Evolutionary conservation across 2,888 invertebrate genomes (phyloP).

Genomic region (Apamea crenata): DNA sequence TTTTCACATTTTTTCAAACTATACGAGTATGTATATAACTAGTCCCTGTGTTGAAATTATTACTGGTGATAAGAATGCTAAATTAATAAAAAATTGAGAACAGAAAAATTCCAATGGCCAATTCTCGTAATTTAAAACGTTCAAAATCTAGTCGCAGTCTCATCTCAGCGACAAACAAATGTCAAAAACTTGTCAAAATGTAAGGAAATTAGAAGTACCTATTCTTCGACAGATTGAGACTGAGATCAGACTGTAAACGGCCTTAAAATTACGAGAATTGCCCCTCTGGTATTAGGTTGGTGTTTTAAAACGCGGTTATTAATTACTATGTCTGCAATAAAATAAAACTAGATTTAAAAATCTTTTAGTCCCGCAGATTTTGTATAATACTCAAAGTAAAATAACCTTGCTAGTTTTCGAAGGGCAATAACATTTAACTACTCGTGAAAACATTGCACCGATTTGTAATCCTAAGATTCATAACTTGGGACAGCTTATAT

Average conservation of each 20-base stretch:
- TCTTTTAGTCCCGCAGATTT: background rate
- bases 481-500: background rate
- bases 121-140: no score
- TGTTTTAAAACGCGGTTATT: background rate
- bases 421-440: background rate
- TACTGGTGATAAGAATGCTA: background rate
- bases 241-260: no score
- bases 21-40: no score
- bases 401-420: background rate
- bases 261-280: no score
- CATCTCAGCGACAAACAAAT: no score
- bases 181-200: no score
- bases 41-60: background rate
- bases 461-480: background rate
- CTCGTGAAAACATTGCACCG: background rate
- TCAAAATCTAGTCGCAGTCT: no score
- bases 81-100: background rate
- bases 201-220: no score
- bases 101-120: no score
- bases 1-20: background rate
- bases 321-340: no score
- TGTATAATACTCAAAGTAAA: background rate
- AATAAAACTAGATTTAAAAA: background rate
- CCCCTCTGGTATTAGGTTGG: no score
- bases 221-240: no score